These are phyloP conservation scores for Drosophila nannoptera DNA, from an alignment of 1,140 invertebrate genomes.

Conservation along the genomic window DNA sequence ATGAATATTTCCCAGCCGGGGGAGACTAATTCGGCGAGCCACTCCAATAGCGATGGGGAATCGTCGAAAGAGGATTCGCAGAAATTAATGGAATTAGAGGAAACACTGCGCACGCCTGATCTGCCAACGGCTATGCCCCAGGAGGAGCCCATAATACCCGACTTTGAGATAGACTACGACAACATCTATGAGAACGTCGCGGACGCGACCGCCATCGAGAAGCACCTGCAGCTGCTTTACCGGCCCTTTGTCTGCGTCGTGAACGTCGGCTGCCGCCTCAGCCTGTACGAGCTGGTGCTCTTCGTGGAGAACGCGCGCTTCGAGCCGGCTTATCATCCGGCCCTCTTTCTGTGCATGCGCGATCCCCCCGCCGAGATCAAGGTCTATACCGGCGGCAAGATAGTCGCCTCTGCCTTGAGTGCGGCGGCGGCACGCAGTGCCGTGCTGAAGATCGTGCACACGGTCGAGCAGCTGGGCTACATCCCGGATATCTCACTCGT, in stretches of 20 bases:
- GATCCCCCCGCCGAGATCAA: conserved; percentile 38
- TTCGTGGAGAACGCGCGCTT: conserved; percentile 44
- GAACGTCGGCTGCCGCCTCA: conserved; percentile 46
- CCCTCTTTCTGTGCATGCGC: conserved; percentile 22
- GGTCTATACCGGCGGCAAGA: conserved; percentile 42
- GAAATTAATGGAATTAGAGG: background rate
- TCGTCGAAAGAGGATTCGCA: background rate
- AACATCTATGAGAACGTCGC: conserved; percentile 43
- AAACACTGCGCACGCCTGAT: background rate
- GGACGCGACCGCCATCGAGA: conserved; percentile 37
- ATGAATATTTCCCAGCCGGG: conserved; percentile 3
- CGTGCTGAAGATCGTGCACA: conserved; percentile 40
- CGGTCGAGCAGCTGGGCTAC: conserved; percentile 48
- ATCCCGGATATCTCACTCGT: conserved; percentile 41
- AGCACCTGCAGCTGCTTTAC: conserved; percentile 49
- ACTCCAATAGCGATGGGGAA: background rate
- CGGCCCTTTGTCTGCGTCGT: conserved; percentile 54
- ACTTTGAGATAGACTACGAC: conserved; percentile 47
- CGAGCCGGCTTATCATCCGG: conserved; percentile 48
- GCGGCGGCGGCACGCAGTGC: conserved; percentile 33
- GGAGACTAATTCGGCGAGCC: background rate
- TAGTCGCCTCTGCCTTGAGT: conserved; percentile 32
- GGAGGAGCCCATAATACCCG: conserved; percentile 6
- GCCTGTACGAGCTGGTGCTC: conserved; percentile 48
- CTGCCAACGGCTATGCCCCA: background rate